phyloP scores from a whole-genome alignment of 2,888 invertebrate genomes.

The Poecilobothrus nobilitatus region DNA sequence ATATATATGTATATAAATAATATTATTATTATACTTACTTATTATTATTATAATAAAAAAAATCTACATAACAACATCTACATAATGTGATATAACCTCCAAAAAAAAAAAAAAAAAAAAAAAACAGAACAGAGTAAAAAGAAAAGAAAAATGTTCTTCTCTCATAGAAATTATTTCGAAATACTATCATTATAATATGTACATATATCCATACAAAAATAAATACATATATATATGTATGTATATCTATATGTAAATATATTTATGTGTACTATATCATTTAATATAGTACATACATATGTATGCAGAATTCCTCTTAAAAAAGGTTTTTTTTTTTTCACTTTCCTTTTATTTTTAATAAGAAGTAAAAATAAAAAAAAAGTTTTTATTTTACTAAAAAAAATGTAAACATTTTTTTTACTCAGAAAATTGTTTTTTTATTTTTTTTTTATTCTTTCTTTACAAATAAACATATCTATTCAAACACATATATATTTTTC shows the following conservation, averaged over 20 bases:
- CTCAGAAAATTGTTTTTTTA: too few relatives aligned
- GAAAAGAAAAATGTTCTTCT: not conserved
- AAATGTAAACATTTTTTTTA: too few relatives aligned
- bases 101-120: not conserved
- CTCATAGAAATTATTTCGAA: not conserved
- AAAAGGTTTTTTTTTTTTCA: not conserved
- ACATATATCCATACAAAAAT: not conserved
- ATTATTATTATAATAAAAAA: not conserved
- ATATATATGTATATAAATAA: not conserved
- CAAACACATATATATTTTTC: not conserved
- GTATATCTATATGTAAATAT: not conserved
- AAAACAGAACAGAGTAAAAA: not conserved
- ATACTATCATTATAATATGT: not conserved
- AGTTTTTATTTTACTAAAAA: too few relatives aligned
- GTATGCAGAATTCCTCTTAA: not conserved
- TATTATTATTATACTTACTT: not conserved
- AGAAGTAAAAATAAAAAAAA: not conserved
- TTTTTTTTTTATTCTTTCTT: not conserved
- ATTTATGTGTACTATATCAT: not conserved
- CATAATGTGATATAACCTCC: not conserved
- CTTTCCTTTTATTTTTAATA: not conserved
- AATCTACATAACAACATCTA: not conserved
- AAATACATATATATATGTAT: not conserved
- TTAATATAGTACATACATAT: too few relatives aligned
- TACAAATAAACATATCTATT: not conserved